Base-by-base conservation (phyloP, 2,113 vertebrate species). In the Eolophus roseicapilla region DNA sequence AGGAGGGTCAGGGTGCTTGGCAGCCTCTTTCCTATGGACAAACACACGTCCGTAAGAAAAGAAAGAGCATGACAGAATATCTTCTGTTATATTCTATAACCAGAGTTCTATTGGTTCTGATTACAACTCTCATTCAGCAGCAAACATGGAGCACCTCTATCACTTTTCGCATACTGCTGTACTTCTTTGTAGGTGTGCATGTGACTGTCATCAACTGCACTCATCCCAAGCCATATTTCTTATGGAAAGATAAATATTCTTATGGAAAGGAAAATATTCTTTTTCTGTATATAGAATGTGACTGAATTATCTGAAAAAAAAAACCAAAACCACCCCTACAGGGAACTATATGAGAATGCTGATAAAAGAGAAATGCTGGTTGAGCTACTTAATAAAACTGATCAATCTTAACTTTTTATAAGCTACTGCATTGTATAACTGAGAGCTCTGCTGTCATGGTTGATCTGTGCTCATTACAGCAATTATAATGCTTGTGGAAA, bases 401-500 rank as follows among this genome's bases (percentile, higher is more conserved):
- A 57, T 55, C 86, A 78, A 86, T 77, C 17, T 28, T 53, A 82
- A 63, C 41, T 73, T 89, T 86, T 70, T 78, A 16, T n/a, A 44
- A 84, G 70, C 20, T 67, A 10, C n/a, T 60, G 47, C 52, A 63
- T 69, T 92, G 29, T 27, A 80, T 46, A 92, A 75, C 86, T 46
- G 49, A 88, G 67, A 71, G 41, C 91, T 97, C 92, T 94, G 74
- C 87, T 91, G 94, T 94, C 88, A 77, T 33, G 78, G 80, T 83
- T 96, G 83, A 92, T 85, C 82, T 68, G 64, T 44, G 52, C 91
- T 95, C 84, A 69, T 95, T 95, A 89, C 69, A 81, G 71, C 75
- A 97, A 94, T 92, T 67, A 92, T 68, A 75, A 81, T 24, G 64
- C 78, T 94, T 53, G 28, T 39, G 59, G 95, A 93, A 92, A 95